A percentile compares a stretch with the other conserved stretches of the same genome.
Evolutionary conservation across 2,113 vertebrate species (phyloP).

Genomic region (Trematomus loennbergii): DNA sequence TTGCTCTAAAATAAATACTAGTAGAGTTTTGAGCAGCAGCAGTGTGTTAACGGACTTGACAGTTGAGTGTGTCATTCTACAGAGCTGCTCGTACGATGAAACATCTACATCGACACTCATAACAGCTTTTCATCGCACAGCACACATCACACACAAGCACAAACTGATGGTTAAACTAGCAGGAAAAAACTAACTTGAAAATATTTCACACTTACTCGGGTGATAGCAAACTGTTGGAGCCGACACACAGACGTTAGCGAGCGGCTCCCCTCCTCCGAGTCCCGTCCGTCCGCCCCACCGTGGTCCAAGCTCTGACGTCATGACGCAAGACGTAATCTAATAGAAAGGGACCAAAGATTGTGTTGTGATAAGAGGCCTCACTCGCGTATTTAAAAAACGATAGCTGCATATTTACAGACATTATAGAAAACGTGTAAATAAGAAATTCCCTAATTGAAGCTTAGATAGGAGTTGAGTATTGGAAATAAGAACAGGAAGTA

Average conservation of each 20-base stretch:
- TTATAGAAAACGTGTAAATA: too few species aligned
- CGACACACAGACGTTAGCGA: constrained; percentile 33
- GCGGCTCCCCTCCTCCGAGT: constrained; percentile 28
- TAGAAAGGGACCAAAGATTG: constrained; percentile 19
- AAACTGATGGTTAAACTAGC: constrained; percentile 1
- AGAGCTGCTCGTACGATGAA: constrained; percentile 30
- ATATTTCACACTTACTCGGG: constrained; percentile 64
- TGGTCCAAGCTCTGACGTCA: constrained; percentile 32
- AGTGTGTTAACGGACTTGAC: constrained; percentile 54
- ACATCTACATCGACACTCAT: constrained; percentile 34
- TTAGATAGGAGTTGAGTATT: background rate
- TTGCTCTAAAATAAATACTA: background rate
- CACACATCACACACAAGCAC: background rate
- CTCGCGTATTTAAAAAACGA: background rate
- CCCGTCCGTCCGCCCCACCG: constrained; percentile 15
- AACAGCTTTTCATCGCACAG: background rate
- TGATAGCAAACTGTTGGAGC: constrained; percentile 56
- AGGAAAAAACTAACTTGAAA: background rate
- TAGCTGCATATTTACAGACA: too few species aligned
- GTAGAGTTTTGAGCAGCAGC: background rate
- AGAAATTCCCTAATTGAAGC: too few species aligned
- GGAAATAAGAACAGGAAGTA: background rate
- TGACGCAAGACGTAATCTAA: constrained; percentile 35
- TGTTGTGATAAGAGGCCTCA: constrained; percentile 1
- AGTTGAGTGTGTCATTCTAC: constrained; percentile 63